Evolutionary conservation across 2,888 invertebrate species (phyloP).

Genomic region (Trachelus stipa): DNA sequence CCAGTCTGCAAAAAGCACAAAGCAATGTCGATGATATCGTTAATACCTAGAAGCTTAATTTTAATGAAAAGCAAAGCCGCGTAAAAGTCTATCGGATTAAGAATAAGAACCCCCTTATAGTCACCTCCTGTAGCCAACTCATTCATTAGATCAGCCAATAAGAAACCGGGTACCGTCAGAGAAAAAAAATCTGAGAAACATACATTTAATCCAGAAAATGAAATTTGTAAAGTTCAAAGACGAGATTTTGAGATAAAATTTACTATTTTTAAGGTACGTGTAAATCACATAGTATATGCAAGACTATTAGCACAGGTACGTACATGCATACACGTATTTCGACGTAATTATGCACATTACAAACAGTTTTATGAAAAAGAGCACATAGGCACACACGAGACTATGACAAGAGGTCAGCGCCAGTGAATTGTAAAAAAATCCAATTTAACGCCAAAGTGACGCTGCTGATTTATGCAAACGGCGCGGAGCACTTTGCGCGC

Average conservation of each 20-base stretch:
- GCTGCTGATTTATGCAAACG: neutral
- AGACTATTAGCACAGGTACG: neutral
- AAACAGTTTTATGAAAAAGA: neutral
- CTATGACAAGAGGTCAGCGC: neutral
- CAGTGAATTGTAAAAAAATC: neutral
- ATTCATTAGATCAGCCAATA: neutral
- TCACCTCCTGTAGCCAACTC: neutral
- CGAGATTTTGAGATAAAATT: neutral
- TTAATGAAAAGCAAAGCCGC: constrained; percentile 19
- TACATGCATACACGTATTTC: neutral
- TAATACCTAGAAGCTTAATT: constrained; percentile 18
- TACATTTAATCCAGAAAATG: neutral
- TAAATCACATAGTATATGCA: neutral
- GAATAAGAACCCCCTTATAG: neutral
- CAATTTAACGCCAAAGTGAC: neutral
- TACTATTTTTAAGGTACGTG: neutral
- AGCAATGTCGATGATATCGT: neutral
- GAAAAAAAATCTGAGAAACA: neutral
- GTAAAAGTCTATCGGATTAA: constrained; percentile 16
- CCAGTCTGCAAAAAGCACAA: neutral
- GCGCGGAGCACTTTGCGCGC: constrained; percentile 15
- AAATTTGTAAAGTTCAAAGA: neutral
- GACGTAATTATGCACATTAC: no score
- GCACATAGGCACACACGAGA: neutral
- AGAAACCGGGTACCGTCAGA: neutral